Evolutionary conservation across 2,888 invertebrate genomes (phyloP).

Genomic region (Nysson spinosus): DNA sequence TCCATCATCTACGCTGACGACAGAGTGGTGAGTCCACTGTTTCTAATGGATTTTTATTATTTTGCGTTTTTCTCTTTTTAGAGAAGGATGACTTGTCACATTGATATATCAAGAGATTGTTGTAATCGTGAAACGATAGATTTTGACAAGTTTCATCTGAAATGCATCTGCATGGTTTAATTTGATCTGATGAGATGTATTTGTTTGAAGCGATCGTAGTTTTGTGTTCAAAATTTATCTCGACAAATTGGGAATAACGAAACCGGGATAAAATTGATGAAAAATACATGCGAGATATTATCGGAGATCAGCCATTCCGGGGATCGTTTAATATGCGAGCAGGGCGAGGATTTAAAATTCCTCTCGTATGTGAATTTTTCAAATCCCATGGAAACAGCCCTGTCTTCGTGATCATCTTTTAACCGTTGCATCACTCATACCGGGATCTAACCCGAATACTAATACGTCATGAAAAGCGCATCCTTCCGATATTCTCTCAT

Average conservation of each 20-base stretch:
- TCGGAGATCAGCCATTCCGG: background rate
- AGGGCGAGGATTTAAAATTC: background rate
- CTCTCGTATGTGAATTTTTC: background rate
- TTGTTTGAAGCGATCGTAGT: no score
- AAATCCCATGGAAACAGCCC: background rate
- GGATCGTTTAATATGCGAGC: background rate
- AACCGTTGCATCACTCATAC: background rate
- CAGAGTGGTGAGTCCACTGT: constrained; percentile 73
- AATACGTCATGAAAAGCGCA: background rate
- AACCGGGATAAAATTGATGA: no score
- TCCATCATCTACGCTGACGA: constrained; percentile 68
- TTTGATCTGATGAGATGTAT: no score
- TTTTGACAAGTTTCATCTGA: no score
- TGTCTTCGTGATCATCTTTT: background rate
- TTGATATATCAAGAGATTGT: no score
- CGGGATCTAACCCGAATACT: background rate
- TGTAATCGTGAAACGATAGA: no score
- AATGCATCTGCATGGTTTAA: no score
- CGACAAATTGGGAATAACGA: no score
- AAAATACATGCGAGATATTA: background rate
- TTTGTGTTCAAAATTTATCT: no score
- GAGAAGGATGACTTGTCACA: no score
- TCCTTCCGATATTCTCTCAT: background rate
- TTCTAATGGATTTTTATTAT: constrained; percentile 2
- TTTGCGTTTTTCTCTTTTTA: background rate